A percentile compares a stretch with the other conserved stretches of the same genome.
These are phyloP conservation scores for Cybosia mesomella DNA, from an alignment of 2,888 invertebrate genomes.

Conservation along the genomic window DNA sequence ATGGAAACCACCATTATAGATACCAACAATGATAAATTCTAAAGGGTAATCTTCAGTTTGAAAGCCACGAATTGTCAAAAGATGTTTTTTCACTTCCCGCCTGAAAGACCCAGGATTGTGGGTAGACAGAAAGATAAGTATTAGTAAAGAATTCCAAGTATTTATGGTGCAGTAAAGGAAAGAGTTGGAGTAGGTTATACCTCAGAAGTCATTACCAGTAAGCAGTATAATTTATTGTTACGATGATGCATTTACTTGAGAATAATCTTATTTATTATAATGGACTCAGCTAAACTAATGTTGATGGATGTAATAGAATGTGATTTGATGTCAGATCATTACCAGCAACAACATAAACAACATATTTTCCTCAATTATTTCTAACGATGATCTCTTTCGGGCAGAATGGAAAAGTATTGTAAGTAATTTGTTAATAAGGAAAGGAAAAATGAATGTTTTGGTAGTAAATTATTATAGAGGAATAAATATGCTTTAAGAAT, in stretches of 20 bases:
- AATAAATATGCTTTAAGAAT: not conserved
- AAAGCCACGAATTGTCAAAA: no score
- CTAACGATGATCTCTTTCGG: constrained; percentile 8
- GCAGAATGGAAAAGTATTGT: not conserved
- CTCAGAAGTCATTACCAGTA: not conserved
- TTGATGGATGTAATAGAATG: constrained; percentile 11
- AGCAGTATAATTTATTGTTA: not conserved
- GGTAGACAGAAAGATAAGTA: no score
- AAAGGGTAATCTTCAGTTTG: no score
- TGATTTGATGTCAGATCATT: constrained; percentile 14
- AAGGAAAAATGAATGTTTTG: constrained; percentile 2
- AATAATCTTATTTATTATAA: constrained; percentile 4
- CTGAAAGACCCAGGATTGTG: no score
- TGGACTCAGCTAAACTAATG: constrained; percentile 8
- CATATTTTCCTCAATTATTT: constrained; percentile 25
- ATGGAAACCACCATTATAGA: no score
- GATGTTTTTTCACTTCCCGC: no score
- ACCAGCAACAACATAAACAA: constrained; percentile 16
- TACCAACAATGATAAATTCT: no score
- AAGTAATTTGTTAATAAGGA: constrained; percentile 10
- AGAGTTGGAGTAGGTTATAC: not conserved
- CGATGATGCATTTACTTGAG: not conserved
- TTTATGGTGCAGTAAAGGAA: no score
- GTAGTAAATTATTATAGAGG: not conserved
- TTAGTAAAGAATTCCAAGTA: no score